These are phyloP conservation scores for Trichomalopsis sarcophagae DNA, from an alignment of 1,140 invertebrate species.

Conservation along the genomic window DNA sequence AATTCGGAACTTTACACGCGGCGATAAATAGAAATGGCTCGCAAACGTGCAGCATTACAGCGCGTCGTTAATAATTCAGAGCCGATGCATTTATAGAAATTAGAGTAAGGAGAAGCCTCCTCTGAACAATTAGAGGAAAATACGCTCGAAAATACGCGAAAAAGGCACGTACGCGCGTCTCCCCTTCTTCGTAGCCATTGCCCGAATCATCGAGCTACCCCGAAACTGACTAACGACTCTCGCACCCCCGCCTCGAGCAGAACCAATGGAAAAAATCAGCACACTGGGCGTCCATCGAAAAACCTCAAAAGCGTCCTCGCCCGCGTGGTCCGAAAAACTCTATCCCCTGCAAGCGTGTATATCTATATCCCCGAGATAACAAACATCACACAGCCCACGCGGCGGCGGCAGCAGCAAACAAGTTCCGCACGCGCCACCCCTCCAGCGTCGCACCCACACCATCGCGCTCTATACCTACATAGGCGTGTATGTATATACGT, in stretches of 20 bases:
- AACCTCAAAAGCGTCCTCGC: not conserved
- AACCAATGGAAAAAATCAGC: not conserved
- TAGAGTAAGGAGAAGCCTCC: too few species aligned
- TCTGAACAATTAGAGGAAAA: too few species aligned
- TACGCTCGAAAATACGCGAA: too few species aligned
- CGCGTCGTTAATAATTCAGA: too few species aligned
- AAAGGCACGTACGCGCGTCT: too few species aligned
- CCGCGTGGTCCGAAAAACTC: not conserved
- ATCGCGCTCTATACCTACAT: not conserved
- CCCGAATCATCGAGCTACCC: too few species aligned
- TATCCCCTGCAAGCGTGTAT: not conserved
- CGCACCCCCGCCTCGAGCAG: too few species aligned
- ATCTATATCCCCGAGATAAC: slow-evolving; percentile 11
- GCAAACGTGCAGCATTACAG: too few species aligned
- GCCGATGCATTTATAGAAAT: too few species aligned
- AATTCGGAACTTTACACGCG: not conserved
- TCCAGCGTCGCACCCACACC: not conserved
- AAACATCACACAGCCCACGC: slow-evolving; percentile 31
- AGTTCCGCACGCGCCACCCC: slow-evolving; percentile 17
- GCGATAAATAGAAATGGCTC: too few species aligned
- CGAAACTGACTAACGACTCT: too few species aligned
- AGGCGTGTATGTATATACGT: slow-evolving; percentile 1
- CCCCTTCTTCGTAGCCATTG: too few species aligned
- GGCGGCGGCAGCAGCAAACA: slow-evolving; percentile 28
- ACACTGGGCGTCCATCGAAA: not conserved